Evolutionary conservation across 2,113 vertebrate species (phyloP), one percentile per base, ranked within the genome.

Genomic region (Bambusicola thoracicus): DNA sequence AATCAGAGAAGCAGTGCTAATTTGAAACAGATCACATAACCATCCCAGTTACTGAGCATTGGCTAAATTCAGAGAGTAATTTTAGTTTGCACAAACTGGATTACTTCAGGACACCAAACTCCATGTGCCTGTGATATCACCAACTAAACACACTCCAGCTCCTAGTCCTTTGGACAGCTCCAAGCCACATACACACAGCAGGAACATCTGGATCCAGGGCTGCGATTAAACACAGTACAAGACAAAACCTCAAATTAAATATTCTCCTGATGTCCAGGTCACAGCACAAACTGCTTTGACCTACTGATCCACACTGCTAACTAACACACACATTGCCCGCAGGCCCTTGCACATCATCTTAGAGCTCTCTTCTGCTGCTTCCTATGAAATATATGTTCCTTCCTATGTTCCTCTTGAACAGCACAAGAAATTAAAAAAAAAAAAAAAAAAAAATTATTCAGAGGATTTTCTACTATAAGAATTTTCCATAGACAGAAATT

Each of bases 121-220:
- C 22, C n/a, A 10, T 0, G 1, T 19, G 41, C 46, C 8, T 5
- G 41, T 44, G 27, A 29, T 78, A 44, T 11, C 40, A 70, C 18
- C 8, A 2, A 0, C 62, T 10, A 20, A 18, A 21, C 40, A 7
- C 1, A 2, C 46, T 74, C 56, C n/a, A 36, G 13, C 24, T 58
- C 55, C 81, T 24, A 53, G 63, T 34, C 53, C 30, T 70, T 58
- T 21, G 49, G 20, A 17, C 14, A 81, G 29, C 14, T 83, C 44
- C 65, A 86, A 80, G 70, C 8, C 49, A 70, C 32, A 67, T 29
- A 7, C 1, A 7, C 1, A 2, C 8, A 74, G 38, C 41, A 70
- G 27, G 46, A 34, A 41, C 0, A 0, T 55, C 24, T 78, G 27
- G 24, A 92, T 29, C 41, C 10, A 62, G 53, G 24, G 32, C 22